phyloP scores from a whole-genome alignment of 1,140 invertebrate species.

The Drosophila repletoides region DNA sequence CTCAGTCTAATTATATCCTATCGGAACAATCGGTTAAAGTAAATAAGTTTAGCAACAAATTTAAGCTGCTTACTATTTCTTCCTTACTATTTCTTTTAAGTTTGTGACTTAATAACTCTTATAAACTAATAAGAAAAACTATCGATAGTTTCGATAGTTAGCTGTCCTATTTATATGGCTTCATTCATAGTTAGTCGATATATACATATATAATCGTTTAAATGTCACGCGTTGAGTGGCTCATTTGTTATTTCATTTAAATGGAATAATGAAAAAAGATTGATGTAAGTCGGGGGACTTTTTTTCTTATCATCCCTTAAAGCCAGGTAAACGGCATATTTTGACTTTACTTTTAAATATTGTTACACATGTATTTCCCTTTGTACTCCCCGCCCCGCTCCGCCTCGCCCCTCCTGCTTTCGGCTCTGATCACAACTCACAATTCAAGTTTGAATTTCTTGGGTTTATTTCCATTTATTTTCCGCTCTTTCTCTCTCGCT shows the following conservation, averaged over 20 bases:
- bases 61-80: too few species aligned
- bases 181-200: neutral
- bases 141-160: too few species aligned
- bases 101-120: too few species aligned
- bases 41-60: too few species aligned
- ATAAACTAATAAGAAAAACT: too few species aligned
- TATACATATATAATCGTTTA: too few species aligned
- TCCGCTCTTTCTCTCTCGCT: conserved; percentile 7
- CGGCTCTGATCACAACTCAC: conserved; percentile 14
- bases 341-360: conserved; percentile 33
- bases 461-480: conserved; percentile 58
- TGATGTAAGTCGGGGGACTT: too few species aligned
- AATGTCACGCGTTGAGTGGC: conserved; percentile 11
- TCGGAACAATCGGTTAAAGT: too few species aligned
- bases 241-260: conserved; percentile 59
- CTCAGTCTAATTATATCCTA: too few species aligned
- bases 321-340: conserved; percentile 41
- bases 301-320: conserved; percentile 66
- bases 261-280: conserved; percentile 65
- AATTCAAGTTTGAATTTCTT: conserved; percentile 38
- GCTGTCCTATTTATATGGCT: neutral
- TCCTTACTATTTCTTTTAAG: too few species aligned
- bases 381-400: neutral
- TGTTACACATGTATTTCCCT: conserved; percentile 3
- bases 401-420: neutral